Evolutionary conservation across 1,140 invertebrate genomes (phyloP), one percentile per base, ranked within the genome.

Genomic region (Magallana angulata): DNA sequence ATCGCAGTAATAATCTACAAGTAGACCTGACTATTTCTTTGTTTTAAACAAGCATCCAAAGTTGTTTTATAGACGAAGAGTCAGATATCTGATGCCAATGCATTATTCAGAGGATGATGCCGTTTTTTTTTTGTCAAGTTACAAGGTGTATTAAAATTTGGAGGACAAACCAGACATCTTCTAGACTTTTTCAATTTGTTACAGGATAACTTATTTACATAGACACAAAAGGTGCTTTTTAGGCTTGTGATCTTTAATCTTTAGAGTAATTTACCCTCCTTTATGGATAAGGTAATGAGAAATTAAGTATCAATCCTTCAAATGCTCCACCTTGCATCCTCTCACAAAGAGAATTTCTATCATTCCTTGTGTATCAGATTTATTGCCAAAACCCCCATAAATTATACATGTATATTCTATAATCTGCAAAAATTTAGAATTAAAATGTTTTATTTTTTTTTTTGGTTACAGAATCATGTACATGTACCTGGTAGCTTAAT

Each of bases 381-480:
- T 76, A 12, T 36, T 2, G 36, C n/a, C 24, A 76, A 30, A 30
- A 76, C 24, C 68, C 68, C 36, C 68, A 76, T 76, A 30, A 30
- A 76, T 76, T 30, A 24, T 24, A 24, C 24, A 24, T 24, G 36
- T 36, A 76, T 36, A 36, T 18, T 11, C 68, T 76, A 76, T 76
- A 76, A 76, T 76, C 68, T 76, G 68, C 68, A 76, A 76, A 76
- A 76, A 76, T 30, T 76, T 76, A 12, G 12, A 76, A 76, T 76
- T 76, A 8, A 76, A 76, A 24, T 30, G 36, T 76, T 12, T 14
- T 5, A 30, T 76, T 76, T 76, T 48, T 48, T 18, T n/a, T 64
- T 64, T 64, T 16, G 16, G 14, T 7, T 16, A 64, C 16, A 76
- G 8, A 24, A 71, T 71, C 18, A 71, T 24, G n/a, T 76, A 30